phyloP scores from a whole-genome alignment of 2,113 vertebrate species.

The Grantiella picta region DNA sequence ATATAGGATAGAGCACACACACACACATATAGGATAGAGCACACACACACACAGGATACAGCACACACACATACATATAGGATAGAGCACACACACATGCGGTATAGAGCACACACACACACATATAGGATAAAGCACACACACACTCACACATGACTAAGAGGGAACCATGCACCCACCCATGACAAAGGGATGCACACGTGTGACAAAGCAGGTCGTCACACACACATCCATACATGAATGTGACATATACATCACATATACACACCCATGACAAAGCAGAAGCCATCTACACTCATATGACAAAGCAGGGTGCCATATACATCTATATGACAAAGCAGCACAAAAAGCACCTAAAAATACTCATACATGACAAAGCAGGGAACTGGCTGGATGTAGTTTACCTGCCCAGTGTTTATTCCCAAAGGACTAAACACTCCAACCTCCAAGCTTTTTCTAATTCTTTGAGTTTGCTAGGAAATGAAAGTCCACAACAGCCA shows the following conservation, averaged over 20 bases:
- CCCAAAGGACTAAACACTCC: not conserved
- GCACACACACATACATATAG: too few relatives aligned
- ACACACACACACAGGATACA: too few relatives aligned
- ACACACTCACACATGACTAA: not conserved
- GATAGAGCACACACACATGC: too few relatives aligned
- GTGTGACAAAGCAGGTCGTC: not conserved
- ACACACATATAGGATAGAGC: too few relatives aligned
- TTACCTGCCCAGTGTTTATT: too few relatives aligned
- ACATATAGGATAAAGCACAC: too few relatives aligned
- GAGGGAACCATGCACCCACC: not conserved
- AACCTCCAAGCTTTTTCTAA: not conserved
- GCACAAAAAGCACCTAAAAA: too few relatives aligned
- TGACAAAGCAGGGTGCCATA: not conserved
- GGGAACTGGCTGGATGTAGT: not conserved
- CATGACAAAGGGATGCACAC: fast-evolving
- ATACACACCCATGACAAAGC: too few relatives aligned
- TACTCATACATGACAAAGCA: not conserved
- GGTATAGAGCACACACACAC: too few relatives aligned
- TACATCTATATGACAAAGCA: not conserved
- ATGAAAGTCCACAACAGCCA: not conserved
- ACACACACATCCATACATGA: too few relatives aligned
- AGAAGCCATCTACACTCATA: not conserved
- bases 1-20: too few relatives aligned
- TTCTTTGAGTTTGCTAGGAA: not conserved
- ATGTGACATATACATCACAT: too few relatives aligned